Base-by-base conservation (phyloP, 2,797 vertebrate genomes). In the Rhyacichthys aspro region DNA sequence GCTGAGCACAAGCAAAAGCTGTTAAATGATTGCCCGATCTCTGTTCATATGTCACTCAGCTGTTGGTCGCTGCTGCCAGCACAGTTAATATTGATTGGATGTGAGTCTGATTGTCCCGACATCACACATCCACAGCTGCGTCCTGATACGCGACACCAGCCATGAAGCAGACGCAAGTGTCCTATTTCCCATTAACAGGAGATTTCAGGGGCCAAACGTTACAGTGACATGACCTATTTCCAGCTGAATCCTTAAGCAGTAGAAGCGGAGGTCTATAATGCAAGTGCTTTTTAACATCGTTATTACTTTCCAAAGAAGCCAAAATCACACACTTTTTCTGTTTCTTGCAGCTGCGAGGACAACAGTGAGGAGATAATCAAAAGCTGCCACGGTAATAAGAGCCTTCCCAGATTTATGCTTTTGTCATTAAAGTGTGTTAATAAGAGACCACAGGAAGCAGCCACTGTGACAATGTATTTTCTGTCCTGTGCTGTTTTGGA, bases 111-210 rank as follows among this genome's bases (percentile, higher is more conserved):
- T 59, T 81, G 76, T 75, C 72, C 72, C 70, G 41, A 55, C 53
- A 75, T 75, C 74, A 70, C 67, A 74, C 47, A 10, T 74, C 74
- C 57, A 32, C 47, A 49, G 47, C 78, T 63, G 73, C 61, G 70
- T 41, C 56, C 49, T 71, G 82, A 84, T 48, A 87, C 42, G 34
- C 44, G 79, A 88, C 81, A 89, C 84, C 70, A 46, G 37, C 23
- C 57, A 54, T 23, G 7, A 19, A 61, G 37, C 63, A 64, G 41
- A 70, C 44, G 28, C 19, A 3, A 36, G 34, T 54, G 48, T 43
- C 42, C 17, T 0, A 32, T 49, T 55, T 19, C 59, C 58, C 42
- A 67, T 74, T 63, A 63, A 12, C 50, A 54, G 52, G 8, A n/a
- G 12, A 55, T 56, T 74, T 55, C 38, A 0, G 6, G 47, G 8